A percentile compares a stretch with the other conserved stretches of the same genome.
Evolutionary conservation across 2,113 vertebrate species (phyloP).

Genomic region (Silurus asotus): DNA sequence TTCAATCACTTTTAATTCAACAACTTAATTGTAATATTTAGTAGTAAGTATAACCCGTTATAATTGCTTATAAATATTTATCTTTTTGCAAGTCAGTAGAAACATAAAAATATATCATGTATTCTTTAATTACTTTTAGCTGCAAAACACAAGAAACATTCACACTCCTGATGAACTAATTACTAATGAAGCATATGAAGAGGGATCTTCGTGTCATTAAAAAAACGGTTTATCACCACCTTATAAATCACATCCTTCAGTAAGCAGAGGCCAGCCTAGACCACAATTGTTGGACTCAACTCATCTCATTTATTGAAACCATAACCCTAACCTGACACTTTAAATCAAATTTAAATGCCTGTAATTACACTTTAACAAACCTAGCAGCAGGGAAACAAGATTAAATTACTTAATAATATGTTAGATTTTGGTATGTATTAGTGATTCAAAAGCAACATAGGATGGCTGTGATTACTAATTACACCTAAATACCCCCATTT

Average conservation of each 20-base stretch:
- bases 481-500: constrained; percentile 11
- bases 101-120: constrained; percentile 45
- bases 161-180: constrained; percentile 13
- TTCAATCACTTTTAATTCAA: too few species aligned
- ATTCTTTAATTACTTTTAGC: constrained; percentile 39
- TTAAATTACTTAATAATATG: constrained; percentile 27
- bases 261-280: not conserved
- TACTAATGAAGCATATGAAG: constrained; percentile 20
- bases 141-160: constrained; percentile 25
- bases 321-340: constrained; percentile 23
- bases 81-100: not conserved
- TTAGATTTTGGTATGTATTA: not conserved
- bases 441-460: not conserved
- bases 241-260: not conserved
- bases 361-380: constrained; percentile 35
- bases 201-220: not conserved
- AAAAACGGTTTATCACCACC: not conserved
- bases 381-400: constrained; percentile 25
- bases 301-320: constrained; percentile 42
- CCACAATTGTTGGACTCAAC: constrained; percentile 4
- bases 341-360: constrained; percentile 40
- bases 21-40: too few species aligned
- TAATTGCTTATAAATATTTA: too few species aligned
- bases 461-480: not conserved
- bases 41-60: too few species aligned